A percentile compares a stretch with the other conserved stretches of the same genome.
Conservation (phyloP, 30 jellyfish, hydroid and myxozoan species). For the Clytia hemisphaerica region DNA sequence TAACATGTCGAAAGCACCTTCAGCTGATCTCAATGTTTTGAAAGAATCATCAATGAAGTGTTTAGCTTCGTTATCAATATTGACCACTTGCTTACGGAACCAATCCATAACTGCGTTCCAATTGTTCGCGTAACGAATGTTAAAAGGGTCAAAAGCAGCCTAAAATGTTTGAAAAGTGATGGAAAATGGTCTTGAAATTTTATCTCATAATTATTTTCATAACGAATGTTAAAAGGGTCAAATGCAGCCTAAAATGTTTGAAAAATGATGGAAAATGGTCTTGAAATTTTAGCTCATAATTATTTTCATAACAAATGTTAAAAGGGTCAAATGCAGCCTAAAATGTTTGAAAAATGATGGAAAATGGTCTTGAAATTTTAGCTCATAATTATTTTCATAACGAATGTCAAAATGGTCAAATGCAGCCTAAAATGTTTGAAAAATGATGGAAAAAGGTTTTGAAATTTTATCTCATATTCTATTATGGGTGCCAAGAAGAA, state of each 20-base stretch:
- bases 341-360: too few relatives aligned
- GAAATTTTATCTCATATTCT: too few relatives aligned
- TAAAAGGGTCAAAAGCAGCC: slow-evolving; percentile 94
- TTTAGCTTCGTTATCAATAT: slow-evolving; percentile 91
- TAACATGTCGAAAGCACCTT: slow-evolving; percentile 95
- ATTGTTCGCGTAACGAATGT: slow-evolving; percentile 61
- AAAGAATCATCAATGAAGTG: slow-evolving; percentile 94
- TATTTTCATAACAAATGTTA: slow-evolving; percentile 57
- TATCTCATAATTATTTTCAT: slow-evolving; percentile 59
- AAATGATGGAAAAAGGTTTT: too few relatives aligned
- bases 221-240: slow-evolving; percentile 86
- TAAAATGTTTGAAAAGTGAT: too few relatives aligned
- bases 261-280: too few relatives aligned
- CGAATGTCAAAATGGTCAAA: slow-evolving; percentile 87
- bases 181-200: too few relatives aligned
- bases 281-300: too few relatives aligned
- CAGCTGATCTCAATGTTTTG: slow-evolving; percentile 88
- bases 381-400: slow-evolving; percentile 58
- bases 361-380: too few relatives aligned
- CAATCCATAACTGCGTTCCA: slow-evolving; percentile 84
- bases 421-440: slow-evolving; percentile 64
- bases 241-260: slow-evolving; percentile 68
- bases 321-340: slow-evolving; percentile 95
- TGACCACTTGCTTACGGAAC: slow-evolving; percentile 86
- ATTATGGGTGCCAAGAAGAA: too few relatives aligned